These are phyloP conservation scores for Catagonus wagneri DNA, from an alignment of 2,113 vertebrate species.

Conservation along the genomic window DNA sequence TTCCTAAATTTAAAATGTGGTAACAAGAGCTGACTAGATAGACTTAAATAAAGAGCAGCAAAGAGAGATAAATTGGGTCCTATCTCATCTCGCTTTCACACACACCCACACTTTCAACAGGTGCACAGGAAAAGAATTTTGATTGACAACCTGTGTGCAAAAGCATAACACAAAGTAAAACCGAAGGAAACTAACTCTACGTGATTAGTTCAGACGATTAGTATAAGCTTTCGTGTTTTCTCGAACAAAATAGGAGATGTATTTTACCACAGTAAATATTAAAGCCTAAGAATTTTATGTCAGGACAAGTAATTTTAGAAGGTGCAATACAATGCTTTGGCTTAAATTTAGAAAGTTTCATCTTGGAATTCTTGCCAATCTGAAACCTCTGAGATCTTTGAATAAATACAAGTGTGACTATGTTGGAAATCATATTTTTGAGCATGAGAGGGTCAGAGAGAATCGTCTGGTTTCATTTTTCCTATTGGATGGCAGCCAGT, in stretches of 20 bases:
- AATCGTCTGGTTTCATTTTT: slow-evolving; percentile 41
- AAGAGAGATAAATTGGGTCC: not conserved
- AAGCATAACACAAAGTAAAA: not conserved
- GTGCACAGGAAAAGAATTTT: not conserved
- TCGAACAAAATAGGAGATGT: slow-evolving; percentile 43
- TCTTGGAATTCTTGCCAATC: slow-evolving; percentile 47
- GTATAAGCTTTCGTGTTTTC: not conserved
- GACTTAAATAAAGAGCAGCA: slow-evolving; percentile 4
- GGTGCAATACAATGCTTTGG: slow-evolving; percentile 68
- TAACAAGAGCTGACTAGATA: slow-evolving; percentile 13
- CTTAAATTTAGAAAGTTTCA: slow-evolving; percentile 64
- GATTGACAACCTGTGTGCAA: not conserved
- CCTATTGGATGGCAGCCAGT: not conserved
- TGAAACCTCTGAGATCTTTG: slow-evolving; percentile 57
- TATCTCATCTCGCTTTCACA: not conserved
- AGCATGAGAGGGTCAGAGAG: not conserved
- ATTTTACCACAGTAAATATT: not conserved
- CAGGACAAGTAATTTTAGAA: slow-evolving; percentile 43
- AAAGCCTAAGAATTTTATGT: slow-evolving; percentile 46
- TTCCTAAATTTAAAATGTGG: slow-evolving; percentile 58
- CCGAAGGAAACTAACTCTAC: not conserved
- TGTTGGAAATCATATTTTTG: slow-evolving; percentile 42
- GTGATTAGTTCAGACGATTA: not conserved
- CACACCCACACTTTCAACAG: not conserved
- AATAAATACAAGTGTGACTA: slow-evolving; percentile 38